A percentile compares a stretch with the other conserved stretches of the same genome.
These are phyloP conservation scores for Drosophila mimetica DNA, from an alignment of 2,888 invertebrate species.

Conservation along the genomic window DNA sequence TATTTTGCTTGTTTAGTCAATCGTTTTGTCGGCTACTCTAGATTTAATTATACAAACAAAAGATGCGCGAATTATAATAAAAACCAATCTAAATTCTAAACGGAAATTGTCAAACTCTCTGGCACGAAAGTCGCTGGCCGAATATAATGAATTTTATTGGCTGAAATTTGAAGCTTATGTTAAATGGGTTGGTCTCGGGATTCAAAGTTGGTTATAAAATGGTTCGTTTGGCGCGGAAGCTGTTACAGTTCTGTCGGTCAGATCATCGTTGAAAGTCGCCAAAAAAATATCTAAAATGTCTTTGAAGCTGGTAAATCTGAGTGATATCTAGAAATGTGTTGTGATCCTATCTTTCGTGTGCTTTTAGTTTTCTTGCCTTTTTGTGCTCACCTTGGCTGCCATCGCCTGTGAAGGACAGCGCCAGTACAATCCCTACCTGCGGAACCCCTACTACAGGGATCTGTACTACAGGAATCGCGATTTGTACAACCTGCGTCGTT, in stretches of 20 bases:
- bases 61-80: slow-evolving; percentile 49
- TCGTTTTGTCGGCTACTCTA: slow-evolving; percentile 24
- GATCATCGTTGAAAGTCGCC: slow-evolving; percentile 47
- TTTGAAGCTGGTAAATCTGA: slow-evolving; percentile 61
- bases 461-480: slow-evolving; percentile 73
- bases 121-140: slow-evolving; percentile 40
- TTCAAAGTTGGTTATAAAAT: slow-evolving; percentile 59
- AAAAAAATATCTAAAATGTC: slow-evolving; percentile 51
- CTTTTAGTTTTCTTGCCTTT: slow-evolving; percentile 47
- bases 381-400: slow-evolving; percentile 47
- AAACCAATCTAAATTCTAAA: slow-evolving; percentile 72
- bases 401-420: slow-evolving; percentile 59
- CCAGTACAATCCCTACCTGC: slow-evolving; percentile 64
- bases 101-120: slow-evolving; percentile 66
- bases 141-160: slow-evolving; percentile 57
- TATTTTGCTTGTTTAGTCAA: slow-evolving; percentile 14
- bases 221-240: slow-evolving; percentile 27
- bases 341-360: slow-evolving; percentile 1
- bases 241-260: slow-evolving; percentile 66
- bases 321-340: background rate
- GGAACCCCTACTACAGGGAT: slow-evolving; percentile 65
- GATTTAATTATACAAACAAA: slow-evolving; percentile 42
- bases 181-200: slow-evolving; percentile 36
- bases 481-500: slow-evolving; percentile 67
- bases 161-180: slow-evolving; percentile 51